Evolutionary conservation across 2,888 invertebrate genomes (phyloP), one percentile per base, ranked within the genome.

Genomic region (Plagodis dolabraria): DNA sequence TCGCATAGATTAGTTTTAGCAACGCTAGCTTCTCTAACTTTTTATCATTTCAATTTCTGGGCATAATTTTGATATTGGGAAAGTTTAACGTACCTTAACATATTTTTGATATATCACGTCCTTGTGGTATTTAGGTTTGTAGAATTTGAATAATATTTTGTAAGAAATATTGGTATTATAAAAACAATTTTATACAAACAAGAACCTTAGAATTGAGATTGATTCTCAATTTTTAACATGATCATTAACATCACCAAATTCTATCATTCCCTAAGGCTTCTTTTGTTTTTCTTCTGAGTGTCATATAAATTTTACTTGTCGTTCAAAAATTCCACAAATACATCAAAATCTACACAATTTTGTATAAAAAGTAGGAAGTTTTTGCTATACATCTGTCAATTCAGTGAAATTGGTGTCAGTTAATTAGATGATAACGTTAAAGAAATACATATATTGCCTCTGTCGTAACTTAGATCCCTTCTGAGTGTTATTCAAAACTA

Each of bases 1-100:
- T 85, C 87, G 90, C 91, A 85, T 92, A 92, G 91, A 89, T 89
- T 91, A 92, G 92, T 90, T 92, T 91, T 92, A 92, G 92, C 92
- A 83, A 86, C 90, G 92, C 92, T 92, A 92, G 92, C 92, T 90
- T 92, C 89, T 89, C 86, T 87, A 80, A 86, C 83, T 84, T 83
- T 78, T 85, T 82, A 22, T 85, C 80, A 83, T 83, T 79, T 80
- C 69, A 70, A 70, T 71, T 72, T 73, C 87, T 85, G 87, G 83
- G 76, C 83, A 83, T 84, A 81, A 77, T 76, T 83, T 80, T 76
- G 75, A 71, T 77, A 79, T 74, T 72, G 67, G 70, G 70, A 69
- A 78, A 76, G 61, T 64, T 60, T 55, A 36, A 40, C 40, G 40
- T 40, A 55, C 54, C 51, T 61, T 55, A 60, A 65, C 64, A 51